Evolutionary conservation across 2,797 vertebrate genomes (phyloP).

Genomic region (Clangula hyemalis): DNA sequence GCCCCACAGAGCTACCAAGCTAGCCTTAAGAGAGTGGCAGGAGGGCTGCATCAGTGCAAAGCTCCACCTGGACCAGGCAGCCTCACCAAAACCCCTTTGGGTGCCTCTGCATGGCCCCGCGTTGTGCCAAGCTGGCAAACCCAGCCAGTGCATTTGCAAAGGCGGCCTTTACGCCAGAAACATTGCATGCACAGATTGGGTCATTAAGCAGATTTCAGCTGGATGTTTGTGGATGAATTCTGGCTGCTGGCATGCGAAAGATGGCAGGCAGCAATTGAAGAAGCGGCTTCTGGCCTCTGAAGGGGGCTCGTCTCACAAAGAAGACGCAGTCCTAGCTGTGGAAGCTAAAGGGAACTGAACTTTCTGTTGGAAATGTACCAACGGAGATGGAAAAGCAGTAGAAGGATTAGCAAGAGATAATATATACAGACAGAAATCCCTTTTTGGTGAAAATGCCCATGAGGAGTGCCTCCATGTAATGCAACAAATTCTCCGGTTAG

Average conservation of each 20-base stretch:
- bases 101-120: not conserved
- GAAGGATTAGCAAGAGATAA: not conserved
- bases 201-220: constrained; percentile 44
- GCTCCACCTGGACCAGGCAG: not conserved
- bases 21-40: not conserved
- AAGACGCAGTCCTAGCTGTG: not conserved
- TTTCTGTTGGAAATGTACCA: not conserved
- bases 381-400: not conserved
- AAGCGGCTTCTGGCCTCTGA: not conserved
- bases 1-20: no score
- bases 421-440: not conserved
- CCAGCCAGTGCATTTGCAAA: constrained; percentile 8
- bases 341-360: not conserved
- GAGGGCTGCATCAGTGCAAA: not conserved
- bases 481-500: not conserved
- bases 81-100: not conserved
- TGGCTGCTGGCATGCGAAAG: accelerated
- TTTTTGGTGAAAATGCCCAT: not conserved
- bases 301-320: accelerated
- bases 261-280: not conserved
- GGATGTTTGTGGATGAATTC: not conserved
- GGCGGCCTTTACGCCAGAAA: not conserved
- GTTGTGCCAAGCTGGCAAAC: constrained; percentile 6
- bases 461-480: not conserved
- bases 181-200: not conserved